Evolutionary conservation across 1,140 invertebrate genomes (phyloP).

Genomic region (Aphelenchoides fujianensis): DNA sequence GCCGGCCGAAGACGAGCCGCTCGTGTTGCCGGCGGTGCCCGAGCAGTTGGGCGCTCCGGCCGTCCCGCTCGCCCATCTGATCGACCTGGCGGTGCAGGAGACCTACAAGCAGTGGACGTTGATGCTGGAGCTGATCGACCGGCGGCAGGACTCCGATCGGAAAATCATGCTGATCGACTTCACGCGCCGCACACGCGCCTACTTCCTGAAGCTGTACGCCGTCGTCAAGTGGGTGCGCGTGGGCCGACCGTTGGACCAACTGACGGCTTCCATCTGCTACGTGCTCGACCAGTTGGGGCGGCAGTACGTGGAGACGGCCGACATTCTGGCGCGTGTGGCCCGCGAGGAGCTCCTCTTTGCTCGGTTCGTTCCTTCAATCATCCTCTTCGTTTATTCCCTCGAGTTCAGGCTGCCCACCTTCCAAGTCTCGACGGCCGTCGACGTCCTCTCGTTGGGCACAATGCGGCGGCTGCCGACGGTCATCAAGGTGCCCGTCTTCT

Average conservation of each 20-base stretch:
- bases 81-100: conserved; percentile 8
- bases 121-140: not conserved
- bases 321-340: not conserved
- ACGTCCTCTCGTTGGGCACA: conserved; percentile 7
- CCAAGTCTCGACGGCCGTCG: conserved; percentile 1
- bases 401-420: conserved; percentile 9
- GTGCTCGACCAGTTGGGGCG: conserved; percentile 2
- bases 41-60: not conserved
- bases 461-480: not conserved
- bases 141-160: not conserved
- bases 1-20: not conserved
- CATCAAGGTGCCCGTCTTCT: not conserved
- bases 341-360: conserved; percentile 16
- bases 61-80: not conserved
- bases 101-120: not conserved
- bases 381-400: too few species aligned
- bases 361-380: too few species aligned
- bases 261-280: not conserved
- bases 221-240: conserved; percentile 11
- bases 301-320: conserved; percentile 11
- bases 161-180: conserved; percentile 6
- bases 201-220: conserved; percentile 14
- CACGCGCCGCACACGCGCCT: not conserved
- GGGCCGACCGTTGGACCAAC: not conserved
- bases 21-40: not conserved